Conservation (phyloP, 2,888 invertebrate species). For the Heliconius charithonia region DNA sequence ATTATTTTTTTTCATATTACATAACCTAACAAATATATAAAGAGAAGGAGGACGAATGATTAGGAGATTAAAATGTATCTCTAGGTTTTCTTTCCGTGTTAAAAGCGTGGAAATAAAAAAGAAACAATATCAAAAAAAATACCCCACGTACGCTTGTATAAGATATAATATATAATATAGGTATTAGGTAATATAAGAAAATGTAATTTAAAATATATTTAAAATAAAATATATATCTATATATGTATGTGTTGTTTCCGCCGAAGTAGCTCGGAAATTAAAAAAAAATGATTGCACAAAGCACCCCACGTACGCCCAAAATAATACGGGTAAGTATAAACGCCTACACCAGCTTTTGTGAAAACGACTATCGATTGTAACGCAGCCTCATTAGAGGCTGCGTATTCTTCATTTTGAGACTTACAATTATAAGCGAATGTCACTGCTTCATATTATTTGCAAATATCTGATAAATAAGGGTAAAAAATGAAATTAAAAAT, state of each 20-base stretch:
- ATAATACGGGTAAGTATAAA: background rate
- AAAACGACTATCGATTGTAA: slow-evolving; percentile 2
- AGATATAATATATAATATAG: no score
- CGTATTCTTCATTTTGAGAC: background rate
- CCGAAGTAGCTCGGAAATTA: background rate
- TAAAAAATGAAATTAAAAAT: background rate
- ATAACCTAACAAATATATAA: no score
- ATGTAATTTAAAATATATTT: no score
- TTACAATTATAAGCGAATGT: background rate
- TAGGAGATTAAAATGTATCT: no score
- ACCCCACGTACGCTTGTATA: background rate
- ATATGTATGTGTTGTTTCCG: background rate
- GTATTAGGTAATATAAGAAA: no score
- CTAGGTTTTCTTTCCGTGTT: no score
- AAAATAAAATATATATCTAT: no score
- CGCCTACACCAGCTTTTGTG: slow-evolving; percentile 10
- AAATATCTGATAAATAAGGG: background rate
- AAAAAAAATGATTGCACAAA: background rate
- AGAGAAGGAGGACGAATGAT: no score
- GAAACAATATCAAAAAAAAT: background rate
- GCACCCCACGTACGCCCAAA: background rate
- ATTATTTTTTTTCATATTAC: no score
- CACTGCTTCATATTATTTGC: background rate
- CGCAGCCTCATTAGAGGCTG: slow-evolving; percentile 11
- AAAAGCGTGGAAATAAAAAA: background rate